Evolutionary conservation across 2,888 invertebrate species (phyloP), one percentile per base, ranked within the genome.

Genomic region (Torymus auratus): DNA sequence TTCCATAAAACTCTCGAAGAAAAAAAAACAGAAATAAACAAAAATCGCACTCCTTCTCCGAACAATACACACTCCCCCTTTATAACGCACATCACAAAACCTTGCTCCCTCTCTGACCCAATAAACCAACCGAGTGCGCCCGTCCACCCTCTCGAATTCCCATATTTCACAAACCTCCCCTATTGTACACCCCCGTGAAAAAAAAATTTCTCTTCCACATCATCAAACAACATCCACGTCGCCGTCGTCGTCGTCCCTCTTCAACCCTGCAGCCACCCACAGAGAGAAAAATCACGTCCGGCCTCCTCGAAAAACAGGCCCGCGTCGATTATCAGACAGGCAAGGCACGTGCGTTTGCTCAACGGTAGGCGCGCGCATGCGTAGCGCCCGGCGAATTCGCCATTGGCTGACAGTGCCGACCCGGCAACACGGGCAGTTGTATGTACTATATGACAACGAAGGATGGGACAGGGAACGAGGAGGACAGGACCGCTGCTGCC

Each of bases 291-390:
- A 56, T 56, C 14, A 56, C 55, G 55, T 56, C n/a, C 55, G 55
- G n/a, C n/a, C 55, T n/a, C n/a, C 55, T n/a, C 14, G n/a, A 56
- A 56, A 56, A 56, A n/a, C 55, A 2, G n/a, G 10, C 55, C 17
- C 2, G 11, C 28, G n/a, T 52, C 23, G 23, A 7, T 15, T 17
- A 75, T 75, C 64, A 53, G 55, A 13, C 53, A 75, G 15, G 68
- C 75, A 52, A 20, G 75, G 75, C 75, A 75, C 75, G 75, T 75
- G 75, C 67, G 28, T 41, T 5, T 60, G 10, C 10, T 11, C 17
- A 15, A 12, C 56, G 69, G 56, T 17, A 12, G 41, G 64, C 28
- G n/a, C 23, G 73, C 73, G 73, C 61, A 55, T 60, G 17, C 28
- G 50, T 10, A 3, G 62, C 2, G 28, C 5, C 74, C 74, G 79